Percentiles rank a stretch among this genome's conserved stretches.
These are phyloP conservation scores for Leptocoma aspasia DNA, from an alignment of 2,113 vertebrate genomes.

Conservation along the genomic window DNA sequence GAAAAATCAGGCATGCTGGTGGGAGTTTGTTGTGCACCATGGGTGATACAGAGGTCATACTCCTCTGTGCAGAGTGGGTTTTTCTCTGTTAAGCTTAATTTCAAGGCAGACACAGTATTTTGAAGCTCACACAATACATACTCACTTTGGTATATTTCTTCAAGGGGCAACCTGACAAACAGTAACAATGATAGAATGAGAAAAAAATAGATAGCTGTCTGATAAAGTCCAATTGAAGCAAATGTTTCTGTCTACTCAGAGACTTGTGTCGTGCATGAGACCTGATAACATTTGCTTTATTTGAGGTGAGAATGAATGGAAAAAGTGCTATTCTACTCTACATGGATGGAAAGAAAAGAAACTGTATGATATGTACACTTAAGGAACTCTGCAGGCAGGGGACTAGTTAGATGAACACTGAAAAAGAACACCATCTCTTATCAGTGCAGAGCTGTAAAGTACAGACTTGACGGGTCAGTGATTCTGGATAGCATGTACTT, in stretches of 20 bases:
- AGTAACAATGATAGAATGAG: neutral
- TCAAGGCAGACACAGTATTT: neutral
- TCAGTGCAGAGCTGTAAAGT: neutral
- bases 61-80: neutral
- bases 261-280: neutral
- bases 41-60: neutral
- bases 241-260: neutral
- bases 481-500: fast-evolving
- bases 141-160: neutral
- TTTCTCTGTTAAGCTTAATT: neutral
- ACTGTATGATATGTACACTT: neutral
- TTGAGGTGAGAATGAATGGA: neutral
- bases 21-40: neutral
- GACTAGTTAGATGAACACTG: neutral
- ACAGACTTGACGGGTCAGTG: neutral
- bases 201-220: neutral
- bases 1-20: neutral
- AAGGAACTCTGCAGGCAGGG: neutral
- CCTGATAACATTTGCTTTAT: neutral
- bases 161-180: neutral
- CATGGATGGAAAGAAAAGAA: neutral
- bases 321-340: neutral
- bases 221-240: neutral
- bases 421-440: neutral
- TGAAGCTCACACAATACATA: neutral